Evolutionary conservation across 2,888 invertebrate species (phyloP).

Genomic region (Meandrusa payeni): DNA sequence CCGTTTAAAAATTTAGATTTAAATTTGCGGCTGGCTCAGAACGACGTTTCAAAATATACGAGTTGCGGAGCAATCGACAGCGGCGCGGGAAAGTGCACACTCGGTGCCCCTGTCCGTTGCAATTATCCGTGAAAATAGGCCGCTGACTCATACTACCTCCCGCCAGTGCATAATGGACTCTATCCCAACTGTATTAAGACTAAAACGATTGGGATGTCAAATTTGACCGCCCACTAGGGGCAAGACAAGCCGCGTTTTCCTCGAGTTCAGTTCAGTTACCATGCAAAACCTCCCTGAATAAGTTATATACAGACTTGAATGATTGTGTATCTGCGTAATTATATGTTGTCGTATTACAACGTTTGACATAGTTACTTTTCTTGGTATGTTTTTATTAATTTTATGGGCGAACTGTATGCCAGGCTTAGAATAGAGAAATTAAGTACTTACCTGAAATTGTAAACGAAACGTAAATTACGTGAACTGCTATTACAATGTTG

Average conservation of each 20-base stretch:
- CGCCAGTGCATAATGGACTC: background rate
- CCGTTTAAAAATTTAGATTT: constrained; percentile 35
- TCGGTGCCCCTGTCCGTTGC: constrained; percentile 34
- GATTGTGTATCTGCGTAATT: constrained; percentile 29
- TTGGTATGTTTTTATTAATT: no score
- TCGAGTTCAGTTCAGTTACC: constrained; percentile 34
- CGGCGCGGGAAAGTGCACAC: constrained; percentile 36
- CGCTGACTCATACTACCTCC: background rate
- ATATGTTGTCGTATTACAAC: constrained; percentile 11
- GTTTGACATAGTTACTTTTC: no score
- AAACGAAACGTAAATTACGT: no score
- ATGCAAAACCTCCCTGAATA: constrained; percentile 45
- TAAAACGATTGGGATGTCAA: background rate
- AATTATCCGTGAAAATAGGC: constrained; percentile 36
- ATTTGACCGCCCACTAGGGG: constrained; percentile 13
- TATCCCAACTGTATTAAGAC: background rate
- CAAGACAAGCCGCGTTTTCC: constrained; percentile 32
- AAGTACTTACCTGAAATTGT: no score
- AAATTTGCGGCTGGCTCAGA: constrained; percentile 29
- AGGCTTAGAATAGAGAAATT: no score
- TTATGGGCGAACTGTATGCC: no score
- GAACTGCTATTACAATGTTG: no score
- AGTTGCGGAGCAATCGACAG: constrained; percentile 18
- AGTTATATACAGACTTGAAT: constrained; percentile 32
- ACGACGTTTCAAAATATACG: constrained; percentile 19